Base-by-base conservation (phyloP, 1,140 invertebrate genomes). In the Rhyacophila brunnea region DNA sequence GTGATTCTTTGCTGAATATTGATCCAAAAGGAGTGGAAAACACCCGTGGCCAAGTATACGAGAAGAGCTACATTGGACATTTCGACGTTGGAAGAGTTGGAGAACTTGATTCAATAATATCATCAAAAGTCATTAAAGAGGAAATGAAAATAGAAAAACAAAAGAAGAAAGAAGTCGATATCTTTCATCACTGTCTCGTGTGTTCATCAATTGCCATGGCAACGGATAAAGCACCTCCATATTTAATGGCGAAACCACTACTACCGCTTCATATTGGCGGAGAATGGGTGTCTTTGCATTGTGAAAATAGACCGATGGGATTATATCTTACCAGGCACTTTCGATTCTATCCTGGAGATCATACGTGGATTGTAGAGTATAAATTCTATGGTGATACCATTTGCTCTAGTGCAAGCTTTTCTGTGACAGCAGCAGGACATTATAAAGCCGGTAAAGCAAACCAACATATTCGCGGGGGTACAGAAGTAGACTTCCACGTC, bases 301-400 rank as follows among this genome's bases (percentile, higher is more conserved):
- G 86, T 67, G 86, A 88, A 66, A 81, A 80, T 13, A 72, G 81
- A 14, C 80, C 83, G 2, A 78, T 80, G 62, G 85, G 84, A n/a
- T 66, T 85, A 6, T 86, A 86, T 74, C 70, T 85, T 0, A 83
- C 74, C 2, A 74, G 86, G 32, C 77, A 80, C 45, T 76, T 85
- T 15, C 74, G 78, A 15, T 79, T 85, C 50, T 80, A 82, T 60
- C 70, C 75, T 0, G 74, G 76, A 0, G 79, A 80, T 55, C 71
- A 69, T 15, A 69, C 79, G 0, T 83, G 82, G 81, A 72, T 77
- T 3, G 83, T 79, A 2, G 82, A 80, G 47, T 83, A 82, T 70
- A 81, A 82, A 62, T 86, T 85, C 66, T 83, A 80, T 60, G 69
- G 74, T 19, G 77, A 84, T 69, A 68, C 85, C 9, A 71, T 74